A percentile compares a stretch with the other conserved stretches of the same genome.
phyloP scores from a whole-genome alignment of 2,888 invertebrate species.

The Ganaspis brasiliensis region DNA sequence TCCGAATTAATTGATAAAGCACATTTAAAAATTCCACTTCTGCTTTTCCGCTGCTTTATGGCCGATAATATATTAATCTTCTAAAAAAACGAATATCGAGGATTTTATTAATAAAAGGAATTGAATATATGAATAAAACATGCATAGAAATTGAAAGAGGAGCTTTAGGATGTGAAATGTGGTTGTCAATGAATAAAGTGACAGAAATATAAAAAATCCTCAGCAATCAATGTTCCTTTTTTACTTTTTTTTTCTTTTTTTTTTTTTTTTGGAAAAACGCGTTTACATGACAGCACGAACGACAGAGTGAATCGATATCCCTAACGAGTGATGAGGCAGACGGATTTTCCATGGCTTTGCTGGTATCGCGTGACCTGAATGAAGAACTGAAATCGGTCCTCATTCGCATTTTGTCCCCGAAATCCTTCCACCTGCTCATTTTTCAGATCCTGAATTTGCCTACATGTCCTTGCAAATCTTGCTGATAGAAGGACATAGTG shows the following conservation, averaged over 20 bases:
- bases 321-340: slow-evolving; percentile 57
- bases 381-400: slow-evolving; percentile 45
- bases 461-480: slow-evolving; percentile 30
- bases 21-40: too few relatives aligned
- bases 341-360: slow-evolving; percentile 55
- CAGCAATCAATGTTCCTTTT: neutral
- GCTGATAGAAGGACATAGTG: neutral
- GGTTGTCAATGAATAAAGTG: slow-evolving; percentile 28
- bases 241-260: too few relatives aligned
- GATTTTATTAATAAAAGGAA: too few relatives aligned
- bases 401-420: slow-evolving; percentile 41
- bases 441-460: slow-evolving; percentile 20
- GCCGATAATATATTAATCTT: too few relatives aligned
- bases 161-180: slow-evolving; percentile 23
- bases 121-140: neutral
- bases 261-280: slow-evolving; percentile 9
- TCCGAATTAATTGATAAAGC: too few relatives aligned
- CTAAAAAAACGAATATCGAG: too few relatives aligned
- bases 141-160: neutral
- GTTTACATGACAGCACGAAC: slow-evolving; percentile 37
- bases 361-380: slow-evolving; percentile 60
- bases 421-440: slow-evolving; percentile 41
- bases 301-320: slow-evolving; percentile 56
- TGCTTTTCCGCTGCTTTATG: too few relatives aligned
- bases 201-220: slow-evolving; percentile 32